Evolutionary conservation across 2,888 invertebrate species (phyloP).

Genomic region (Dascillus cervinus): DNA sequence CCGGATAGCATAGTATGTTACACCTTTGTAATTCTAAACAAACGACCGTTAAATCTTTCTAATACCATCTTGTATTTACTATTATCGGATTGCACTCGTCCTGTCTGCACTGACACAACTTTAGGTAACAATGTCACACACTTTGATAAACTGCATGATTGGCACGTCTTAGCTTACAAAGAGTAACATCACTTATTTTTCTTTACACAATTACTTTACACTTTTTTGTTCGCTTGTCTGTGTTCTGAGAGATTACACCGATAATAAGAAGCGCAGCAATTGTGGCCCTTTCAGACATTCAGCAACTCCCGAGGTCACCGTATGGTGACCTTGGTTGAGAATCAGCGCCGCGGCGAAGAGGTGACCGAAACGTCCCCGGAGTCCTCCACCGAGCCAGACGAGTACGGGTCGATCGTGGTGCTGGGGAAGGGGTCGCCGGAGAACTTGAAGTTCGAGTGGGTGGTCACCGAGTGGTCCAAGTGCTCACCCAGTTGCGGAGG

Average conservation of each 20-base stretch:
- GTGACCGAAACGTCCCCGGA: constrained; percentile 10
- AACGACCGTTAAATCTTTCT: constrained; percentile 12
- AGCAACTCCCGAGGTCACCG: constrained; percentile 65
- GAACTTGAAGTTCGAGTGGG: constrained; percentile 66
- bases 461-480: constrained; percentile 75
- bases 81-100: constrained; percentile 19
- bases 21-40: too few species aligned
- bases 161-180: constrained; percentile 1
- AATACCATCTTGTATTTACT: constrained; percentile 15
- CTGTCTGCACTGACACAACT: constrained; percentile 21
- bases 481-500: constrained; percentile 81
- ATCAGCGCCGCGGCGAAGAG: constrained; percentile 43
- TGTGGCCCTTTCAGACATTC: constrained; percentile 75
- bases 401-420: constrained; percentile 20
- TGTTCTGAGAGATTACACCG: constrained; percentile 13
- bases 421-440: constrained; percentile 30
- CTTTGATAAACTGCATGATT: constrained; percentile 14
- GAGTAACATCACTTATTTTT: background rate
- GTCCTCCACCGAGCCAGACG: constrained; percentile 21
- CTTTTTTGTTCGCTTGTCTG: too few species aligned
- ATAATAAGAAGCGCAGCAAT: constrained; percentile 57
- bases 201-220: too few species aligned
- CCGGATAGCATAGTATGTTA: too few species aligned
- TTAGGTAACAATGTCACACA: constrained; percentile 28
- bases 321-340: constrained; percentile 47